Evolutionary conservation across 2,888 invertebrate species (phyloP).

Genomic region (Pemphredon lugubris): DNA sequence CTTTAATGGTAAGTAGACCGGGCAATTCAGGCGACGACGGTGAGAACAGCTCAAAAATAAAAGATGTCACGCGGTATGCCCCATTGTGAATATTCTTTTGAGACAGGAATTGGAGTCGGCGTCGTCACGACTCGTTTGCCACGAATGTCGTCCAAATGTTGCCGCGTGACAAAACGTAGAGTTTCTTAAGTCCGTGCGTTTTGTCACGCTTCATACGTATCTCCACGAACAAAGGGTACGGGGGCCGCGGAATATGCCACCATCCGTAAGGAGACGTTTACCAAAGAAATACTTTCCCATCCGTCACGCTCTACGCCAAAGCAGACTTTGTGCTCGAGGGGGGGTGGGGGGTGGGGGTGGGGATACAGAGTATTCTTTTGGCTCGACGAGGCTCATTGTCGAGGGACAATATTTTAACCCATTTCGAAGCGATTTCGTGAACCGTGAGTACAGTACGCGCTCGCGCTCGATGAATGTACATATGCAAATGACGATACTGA

Average conservation of each 20-base stretch:
- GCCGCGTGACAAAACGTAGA: conserved; percentile 62
- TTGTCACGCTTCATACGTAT: conserved; percentile 59
- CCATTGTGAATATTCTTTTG: conserved; percentile 66
- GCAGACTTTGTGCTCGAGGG: conserved; percentile 8
- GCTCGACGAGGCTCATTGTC: conserved; percentile 26
- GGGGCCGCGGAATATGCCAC: conserved; percentile 21
- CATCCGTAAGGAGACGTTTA: conserved; percentile 33
- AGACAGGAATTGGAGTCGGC: conserved; percentile 49
- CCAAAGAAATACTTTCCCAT: conserved; percentile 45
- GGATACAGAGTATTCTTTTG: conserved; percentile 20
- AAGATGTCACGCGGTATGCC: conserved; percentile 50
- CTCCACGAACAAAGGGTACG: conserved; percentile 39
- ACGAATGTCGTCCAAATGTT: conserved; percentile 63
- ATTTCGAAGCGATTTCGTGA: conserved; percentile 24
- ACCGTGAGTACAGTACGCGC: too few species aligned
- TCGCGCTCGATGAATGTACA: background rate
- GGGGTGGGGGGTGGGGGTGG: background rate
- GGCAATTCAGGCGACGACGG: conserved; percentile 3
- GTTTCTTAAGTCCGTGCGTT: conserved; percentile 56
- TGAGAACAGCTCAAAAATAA: conserved; percentile 59
- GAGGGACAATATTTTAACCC: conserved; percentile 22
- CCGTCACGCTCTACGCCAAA: conserved; percentile 48
- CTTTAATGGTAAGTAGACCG: conserved; percentile 43
- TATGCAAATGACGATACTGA: conserved; percentile 8
- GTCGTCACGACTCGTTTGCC: conserved; percentile 66